Evolutionary conservation across 2,797 vertebrate genomes (phyloP).

Genomic region (Loriculus beryllinus): DNA sequence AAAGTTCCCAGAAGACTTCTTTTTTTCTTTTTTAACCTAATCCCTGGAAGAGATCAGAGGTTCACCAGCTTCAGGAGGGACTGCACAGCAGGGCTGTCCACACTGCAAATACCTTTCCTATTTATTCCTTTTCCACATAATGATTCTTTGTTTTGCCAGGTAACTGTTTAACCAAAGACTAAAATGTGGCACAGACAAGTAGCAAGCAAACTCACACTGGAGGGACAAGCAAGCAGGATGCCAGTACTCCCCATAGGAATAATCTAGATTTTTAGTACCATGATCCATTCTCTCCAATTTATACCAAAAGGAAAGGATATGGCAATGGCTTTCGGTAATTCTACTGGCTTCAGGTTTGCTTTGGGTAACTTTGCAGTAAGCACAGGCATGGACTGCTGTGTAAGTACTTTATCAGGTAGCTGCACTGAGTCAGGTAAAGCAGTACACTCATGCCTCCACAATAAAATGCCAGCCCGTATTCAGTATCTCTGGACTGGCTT

Average conservation of each 20-base stretch:
- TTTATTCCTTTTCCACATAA: not conserved
- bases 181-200: not conserved
- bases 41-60: not conserved
- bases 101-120: not conserved
- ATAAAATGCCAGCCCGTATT: not conserved
- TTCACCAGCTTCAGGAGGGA: slow-evolving; percentile 12
- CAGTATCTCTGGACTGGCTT: not conserved
- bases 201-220: not conserved
- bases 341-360: not conserved
- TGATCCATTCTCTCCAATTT: not conserved
- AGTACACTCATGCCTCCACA: not conserved
- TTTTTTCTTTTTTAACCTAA: not conserved
- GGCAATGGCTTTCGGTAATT: not conserved
- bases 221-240: not conserved
- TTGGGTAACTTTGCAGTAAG: not conserved
- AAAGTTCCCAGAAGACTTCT: not conserved
- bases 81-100: not conserved
- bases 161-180: not conserved
- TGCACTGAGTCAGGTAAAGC: not conserved
- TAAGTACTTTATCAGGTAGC: not conserved
- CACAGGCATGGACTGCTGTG: not conserved
- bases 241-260: not conserved
- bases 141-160: not conserved
- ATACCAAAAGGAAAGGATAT: not conserved
- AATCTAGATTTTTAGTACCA: not conserved